phyloP scores from a whole-genome alignment of 2,888 invertebrate genomes.

The Drosophila mulleri region DNA sequence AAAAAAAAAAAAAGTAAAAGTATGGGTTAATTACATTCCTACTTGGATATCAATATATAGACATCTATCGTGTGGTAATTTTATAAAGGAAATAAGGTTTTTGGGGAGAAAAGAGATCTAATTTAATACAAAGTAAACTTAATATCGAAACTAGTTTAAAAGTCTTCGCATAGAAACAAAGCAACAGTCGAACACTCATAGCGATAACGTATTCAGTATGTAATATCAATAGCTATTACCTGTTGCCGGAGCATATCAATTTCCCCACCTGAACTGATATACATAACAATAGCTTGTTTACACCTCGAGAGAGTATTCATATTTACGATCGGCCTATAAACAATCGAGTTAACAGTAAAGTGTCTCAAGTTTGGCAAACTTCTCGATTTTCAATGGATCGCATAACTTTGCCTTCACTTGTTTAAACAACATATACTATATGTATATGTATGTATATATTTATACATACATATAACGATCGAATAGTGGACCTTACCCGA shows the following conservation, averaged over 20 bases:
- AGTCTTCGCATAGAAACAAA: not conserved
- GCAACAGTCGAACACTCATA: not conserved
- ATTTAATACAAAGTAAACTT: too few relatives aligned
- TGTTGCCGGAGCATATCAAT: constrained; percentile 9
- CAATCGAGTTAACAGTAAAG: constrained; percentile 19
- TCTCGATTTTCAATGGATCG: constrained; percentile 15
- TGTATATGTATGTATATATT: too few relatives aligned
- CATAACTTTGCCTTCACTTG: constrained; percentile 24
- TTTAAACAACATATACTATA: constrained; percentile 4
- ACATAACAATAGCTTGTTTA: constrained; percentile 20
- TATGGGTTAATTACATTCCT: too few relatives aligned
- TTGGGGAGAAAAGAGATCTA: too few relatives aligned
- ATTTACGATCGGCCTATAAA: constrained; percentile 12
- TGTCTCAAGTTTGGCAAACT: constrained; percentile 29
- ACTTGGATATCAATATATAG: too few relatives aligned
- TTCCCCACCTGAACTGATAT: constrained; percentile 10
- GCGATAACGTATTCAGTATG: not conserved
- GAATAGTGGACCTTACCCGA: constrained; percentile 21
- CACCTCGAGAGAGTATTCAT: constrained; percentile 2
- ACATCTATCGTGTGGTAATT: too few relatives aligned
- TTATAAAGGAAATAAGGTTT: too few relatives aligned
- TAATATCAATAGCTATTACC: not conserved
- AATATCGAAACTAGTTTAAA: too few relatives aligned
- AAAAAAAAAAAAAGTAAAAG: too few relatives aligned
- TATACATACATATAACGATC: not conserved